Evolutionary conservation across 2,797 vertebrate genomes (phyloP).

Genomic region (Hippoglossus hippoglossus): DNA sequence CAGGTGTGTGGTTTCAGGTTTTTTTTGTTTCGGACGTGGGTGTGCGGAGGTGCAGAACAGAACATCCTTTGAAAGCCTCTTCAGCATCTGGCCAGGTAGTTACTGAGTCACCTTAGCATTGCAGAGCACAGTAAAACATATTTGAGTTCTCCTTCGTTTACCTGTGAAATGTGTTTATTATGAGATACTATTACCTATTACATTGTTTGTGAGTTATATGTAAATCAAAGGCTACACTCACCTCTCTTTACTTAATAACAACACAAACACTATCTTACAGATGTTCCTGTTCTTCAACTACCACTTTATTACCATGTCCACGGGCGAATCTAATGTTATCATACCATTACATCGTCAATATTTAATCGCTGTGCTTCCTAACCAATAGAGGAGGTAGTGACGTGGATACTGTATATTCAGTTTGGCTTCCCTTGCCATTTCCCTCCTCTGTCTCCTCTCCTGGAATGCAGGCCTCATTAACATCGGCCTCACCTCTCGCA

Average conservation of each 20-base stretch:
- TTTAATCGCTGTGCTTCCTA: constrained; percentile 33
- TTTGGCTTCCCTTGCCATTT: constrained; percentile 57
- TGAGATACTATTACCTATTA: not conserved
- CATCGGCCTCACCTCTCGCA: constrained; percentile 66
- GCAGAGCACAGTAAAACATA: not conserved
- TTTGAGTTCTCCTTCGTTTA: not conserved
- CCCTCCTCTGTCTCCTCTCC: constrained; percentile 61
- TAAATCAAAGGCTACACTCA: not conserved
- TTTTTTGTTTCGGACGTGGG: not conserved
- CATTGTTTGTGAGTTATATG: not conserved
- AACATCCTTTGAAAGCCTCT: constrained; percentile 25
- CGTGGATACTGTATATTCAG: constrained; percentile 46
- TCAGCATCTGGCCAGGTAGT: constrained; percentile 30
- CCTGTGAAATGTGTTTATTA: not conserved
- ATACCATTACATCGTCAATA: constrained; percentile 30
- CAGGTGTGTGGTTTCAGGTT: not conserved
- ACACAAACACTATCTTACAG: too few relatives aligned
- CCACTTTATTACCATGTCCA: not conserved
- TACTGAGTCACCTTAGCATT: constrained; percentile 24
- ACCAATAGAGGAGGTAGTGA: constrained; percentile 34
- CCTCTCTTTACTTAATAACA: not conserved
- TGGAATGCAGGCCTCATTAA: constrained; percentile 80
- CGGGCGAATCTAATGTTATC: constrained; percentile 1
- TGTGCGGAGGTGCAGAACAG: constrained; percentile 1
- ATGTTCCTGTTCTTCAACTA: not conserved